Evolutionary conservation across 2,888 invertebrate species (phyloP).

Genomic region (Allolobophora icterica): DNA sequence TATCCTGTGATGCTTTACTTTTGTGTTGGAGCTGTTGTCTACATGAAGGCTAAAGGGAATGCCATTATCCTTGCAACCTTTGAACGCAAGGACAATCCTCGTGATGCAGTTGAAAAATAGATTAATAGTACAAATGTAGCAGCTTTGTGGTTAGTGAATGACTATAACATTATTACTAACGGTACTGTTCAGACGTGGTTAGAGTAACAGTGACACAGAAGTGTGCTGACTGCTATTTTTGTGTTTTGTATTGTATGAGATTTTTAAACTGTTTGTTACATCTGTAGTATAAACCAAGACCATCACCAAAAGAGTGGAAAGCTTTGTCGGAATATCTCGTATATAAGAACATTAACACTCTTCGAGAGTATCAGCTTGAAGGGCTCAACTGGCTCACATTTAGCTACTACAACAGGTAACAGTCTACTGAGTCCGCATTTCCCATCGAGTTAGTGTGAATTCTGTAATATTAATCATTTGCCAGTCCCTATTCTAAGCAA

Average conservation of each 20-base stretch:
- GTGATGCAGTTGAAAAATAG: too few relatives aligned
- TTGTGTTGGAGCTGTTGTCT: too few relatives aligned
- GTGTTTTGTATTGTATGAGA: neutral
- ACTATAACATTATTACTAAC: too few relatives aligned
- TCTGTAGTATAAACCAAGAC: conserved; percentile 38
- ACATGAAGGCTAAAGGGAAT: too few relatives aligned
- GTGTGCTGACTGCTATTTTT: neutral
- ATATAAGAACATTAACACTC: conserved; percentile 89
- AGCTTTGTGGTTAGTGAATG: too few relatives aligned
- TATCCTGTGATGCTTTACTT: too few relatives aligned
- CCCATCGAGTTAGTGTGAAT: neutral
- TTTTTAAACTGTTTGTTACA: neutral
- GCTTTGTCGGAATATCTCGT: conserved; percentile 77
- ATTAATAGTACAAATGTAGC: too few relatives aligned
- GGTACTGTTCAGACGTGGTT: too few relatives aligned
- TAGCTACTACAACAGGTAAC: conserved; percentile 87
- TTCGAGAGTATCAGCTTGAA: conserved; percentile 96
- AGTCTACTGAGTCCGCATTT: neutral
- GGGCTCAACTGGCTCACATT: conserved; percentile 98
- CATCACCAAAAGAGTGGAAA: conserved; percentile 59
- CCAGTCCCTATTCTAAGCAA: neutral
- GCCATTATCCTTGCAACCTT: too few relatives aligned
- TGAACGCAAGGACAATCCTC: too few relatives aligned
- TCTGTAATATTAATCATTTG: neutral
- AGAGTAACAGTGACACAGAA: too few relatives aligned